Evolutionary conservation across 2,797 vertebrate species (phyloP).

Genomic region (Apogon talboti): DNA sequence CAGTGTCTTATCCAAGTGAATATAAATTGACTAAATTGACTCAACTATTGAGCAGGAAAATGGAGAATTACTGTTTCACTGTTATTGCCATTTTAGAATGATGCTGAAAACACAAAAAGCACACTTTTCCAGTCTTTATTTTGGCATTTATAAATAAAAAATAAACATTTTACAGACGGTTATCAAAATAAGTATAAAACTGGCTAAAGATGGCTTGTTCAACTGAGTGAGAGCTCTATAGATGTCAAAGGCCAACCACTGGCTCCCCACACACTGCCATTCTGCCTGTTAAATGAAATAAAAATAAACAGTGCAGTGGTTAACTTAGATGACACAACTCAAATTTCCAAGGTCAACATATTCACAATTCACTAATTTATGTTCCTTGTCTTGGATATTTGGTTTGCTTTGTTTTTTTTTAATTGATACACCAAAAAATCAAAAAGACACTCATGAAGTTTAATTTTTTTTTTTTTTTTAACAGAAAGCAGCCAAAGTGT

Average conservation of each 20-base stretch:
- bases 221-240: constrained; percentile 13
- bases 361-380: too few species aligned
- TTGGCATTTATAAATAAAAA: constrained; percentile 70
- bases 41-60: too few species aligned
- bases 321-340: not conserved
- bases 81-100: too few species aligned
- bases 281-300: not conserved
- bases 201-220: constrained; percentile 33
- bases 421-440: constrained; percentile 22
- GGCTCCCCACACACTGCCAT: not conserved
- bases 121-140: constrained; percentile 39
- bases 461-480: not conserved
- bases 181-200: constrained; percentile 73
- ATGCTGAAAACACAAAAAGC: not conserved
- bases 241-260: not conserved
- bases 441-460: constrained; percentile 6
- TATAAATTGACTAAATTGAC: too few species aligned
- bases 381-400: too few species aligned
- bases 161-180: constrained; percentile 49
- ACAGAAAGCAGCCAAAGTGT: constrained; percentile 19
- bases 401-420: too few species aligned
- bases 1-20: too few species aligned
- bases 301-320: constrained; percentile 9
- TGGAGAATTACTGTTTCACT: too few species aligned
- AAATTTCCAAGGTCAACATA: not conserved